A percentile compares a stretch with the other conserved stretches of the same genome.
Conservation (phyloP, 2,888 invertebrate genomes). For the Bembecia ichneumoniformis region DNA sequence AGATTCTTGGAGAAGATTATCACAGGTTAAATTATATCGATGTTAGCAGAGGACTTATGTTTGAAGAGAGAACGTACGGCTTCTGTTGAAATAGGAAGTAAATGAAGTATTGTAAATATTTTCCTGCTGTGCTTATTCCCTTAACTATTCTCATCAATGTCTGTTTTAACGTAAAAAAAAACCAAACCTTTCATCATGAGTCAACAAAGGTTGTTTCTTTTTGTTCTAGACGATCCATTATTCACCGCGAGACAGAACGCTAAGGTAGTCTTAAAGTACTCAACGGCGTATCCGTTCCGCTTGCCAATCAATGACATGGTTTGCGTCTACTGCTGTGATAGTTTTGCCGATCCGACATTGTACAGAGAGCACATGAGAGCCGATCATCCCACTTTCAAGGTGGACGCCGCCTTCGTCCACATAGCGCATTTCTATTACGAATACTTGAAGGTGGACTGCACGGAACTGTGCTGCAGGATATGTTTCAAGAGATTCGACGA, state of each 20-base stretch:
- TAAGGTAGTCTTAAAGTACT: conserved; percentile 39
- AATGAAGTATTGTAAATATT: too few species aligned
- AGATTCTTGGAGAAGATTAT: too few species aligned
- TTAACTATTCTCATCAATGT: background rate
- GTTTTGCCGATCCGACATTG: conserved; percentile 26
- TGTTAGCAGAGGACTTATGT: too few species aligned
- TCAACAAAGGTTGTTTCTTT: conserved; percentile 9
- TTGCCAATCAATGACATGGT: conserved; percentile 39
- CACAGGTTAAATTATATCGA: too few species aligned
- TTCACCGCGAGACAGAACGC: conserved; percentile 46
- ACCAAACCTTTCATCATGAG: background rate
- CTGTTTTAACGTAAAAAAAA: background rate
- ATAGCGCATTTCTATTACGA: conserved; percentile 25
- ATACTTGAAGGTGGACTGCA: conserved; percentile 24
- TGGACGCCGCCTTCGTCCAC: conserved; percentile 20
- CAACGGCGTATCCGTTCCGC: conserved; percentile 50
- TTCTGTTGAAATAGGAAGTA: too few species aligned
- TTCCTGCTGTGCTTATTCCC: too few species aligned
- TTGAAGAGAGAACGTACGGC: too few species aligned
- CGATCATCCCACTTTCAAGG: conserved; percentile 12
- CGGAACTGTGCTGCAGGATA: conserved; percentile 23
- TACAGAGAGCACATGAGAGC: conserved; percentile 38
- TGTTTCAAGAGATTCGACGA: conserved; percentile 15
- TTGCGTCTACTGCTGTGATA: conserved; percentile 46
- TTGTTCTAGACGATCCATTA: conserved; percentile 57